These are phyloP conservation scores for Hydropsyche betteni DNA, from an alignment of 2,888 invertebrate genomes.

Conservation along the genomic window DNA sequence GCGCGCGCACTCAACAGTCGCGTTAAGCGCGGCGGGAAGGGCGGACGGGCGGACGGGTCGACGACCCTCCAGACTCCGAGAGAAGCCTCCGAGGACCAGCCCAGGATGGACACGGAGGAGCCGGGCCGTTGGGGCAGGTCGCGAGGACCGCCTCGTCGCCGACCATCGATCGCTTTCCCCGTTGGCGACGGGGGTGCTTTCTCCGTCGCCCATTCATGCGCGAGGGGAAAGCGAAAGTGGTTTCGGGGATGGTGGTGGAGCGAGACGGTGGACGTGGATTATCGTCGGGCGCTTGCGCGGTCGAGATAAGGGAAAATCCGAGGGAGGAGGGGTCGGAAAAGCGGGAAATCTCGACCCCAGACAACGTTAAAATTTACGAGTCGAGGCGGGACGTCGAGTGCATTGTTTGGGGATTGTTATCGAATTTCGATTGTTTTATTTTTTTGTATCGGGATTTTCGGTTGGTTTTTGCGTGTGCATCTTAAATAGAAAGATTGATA, in stretches of 20 bases:
- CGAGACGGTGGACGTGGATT: neutral
- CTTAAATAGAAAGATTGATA: too few species aligned
- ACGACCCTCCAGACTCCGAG: neutral
- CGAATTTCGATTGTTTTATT: too few species aligned
- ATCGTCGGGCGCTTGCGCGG: neutral
- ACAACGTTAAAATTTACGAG: constrained; percentile 25
- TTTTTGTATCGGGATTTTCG: too few species aligned
- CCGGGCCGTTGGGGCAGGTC: constrained; percentile 11
- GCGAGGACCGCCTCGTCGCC: neutral
- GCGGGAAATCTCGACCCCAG: constrained; percentile 31
- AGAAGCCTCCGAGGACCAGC: neutral
- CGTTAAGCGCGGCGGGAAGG: neutral
- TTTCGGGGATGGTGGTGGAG: neutral
- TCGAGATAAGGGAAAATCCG: too few species aligned
- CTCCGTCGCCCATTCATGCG: constrained; percentile 35
- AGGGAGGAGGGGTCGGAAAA: neutral
- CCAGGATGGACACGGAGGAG: constrained; percentile 1
- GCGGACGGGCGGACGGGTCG: neutral
- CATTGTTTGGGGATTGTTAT: too few species aligned
- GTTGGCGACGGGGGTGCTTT: constrained; percentile 17
- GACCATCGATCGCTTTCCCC: constrained; percentile 18
- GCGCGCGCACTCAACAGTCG: neutral
- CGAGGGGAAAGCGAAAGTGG: constrained; percentile 32
- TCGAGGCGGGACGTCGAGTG: neutral
- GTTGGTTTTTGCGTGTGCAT: too few species aligned